These are phyloP conservation scores for Calidris pugnax DNA, from an alignment of 2,113 vertebrate species.

Conservation along the genomic window DNA sequence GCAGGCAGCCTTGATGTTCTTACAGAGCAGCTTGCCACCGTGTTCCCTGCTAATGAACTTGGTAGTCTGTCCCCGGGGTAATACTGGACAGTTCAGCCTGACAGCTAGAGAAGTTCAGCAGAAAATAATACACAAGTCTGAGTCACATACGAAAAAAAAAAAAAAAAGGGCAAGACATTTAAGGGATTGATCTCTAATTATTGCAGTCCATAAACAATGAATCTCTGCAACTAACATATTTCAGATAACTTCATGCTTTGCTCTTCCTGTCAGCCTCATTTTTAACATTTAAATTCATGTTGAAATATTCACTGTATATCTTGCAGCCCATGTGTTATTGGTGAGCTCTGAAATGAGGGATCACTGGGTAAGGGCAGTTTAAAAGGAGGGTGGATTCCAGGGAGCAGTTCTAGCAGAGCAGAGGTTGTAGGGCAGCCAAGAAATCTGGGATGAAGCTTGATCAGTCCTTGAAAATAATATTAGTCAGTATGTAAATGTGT, in stretches of 20 bases:
- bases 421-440: not conserved
- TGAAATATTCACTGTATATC: not conserved
- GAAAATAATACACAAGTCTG: not conserved
- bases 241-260: not conserved
- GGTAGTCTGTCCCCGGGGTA: not conserved
- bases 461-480: not conserved
- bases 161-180: not conserved
- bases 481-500: not conserved
- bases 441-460: not conserved
- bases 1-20: not conserved
- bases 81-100: not conserved
- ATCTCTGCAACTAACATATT: not conserved
- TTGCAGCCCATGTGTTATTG: not conserved
- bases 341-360: not conserved
- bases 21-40: not conserved
- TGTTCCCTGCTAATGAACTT: conserved; percentile 6
- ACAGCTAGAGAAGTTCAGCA: not conserved
- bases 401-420: not conserved
- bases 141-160: not conserved
- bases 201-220: not conserved
- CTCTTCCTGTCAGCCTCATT: not conserved
- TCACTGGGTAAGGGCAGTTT: not conserved
- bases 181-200: not conserved
- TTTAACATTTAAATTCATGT: not conserved
- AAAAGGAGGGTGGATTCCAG: not conserved